Evolutionary conservation across 2,797 vertebrate genomes (phyloP).

Genomic region (Enteromius fasciolatus): DNA sequence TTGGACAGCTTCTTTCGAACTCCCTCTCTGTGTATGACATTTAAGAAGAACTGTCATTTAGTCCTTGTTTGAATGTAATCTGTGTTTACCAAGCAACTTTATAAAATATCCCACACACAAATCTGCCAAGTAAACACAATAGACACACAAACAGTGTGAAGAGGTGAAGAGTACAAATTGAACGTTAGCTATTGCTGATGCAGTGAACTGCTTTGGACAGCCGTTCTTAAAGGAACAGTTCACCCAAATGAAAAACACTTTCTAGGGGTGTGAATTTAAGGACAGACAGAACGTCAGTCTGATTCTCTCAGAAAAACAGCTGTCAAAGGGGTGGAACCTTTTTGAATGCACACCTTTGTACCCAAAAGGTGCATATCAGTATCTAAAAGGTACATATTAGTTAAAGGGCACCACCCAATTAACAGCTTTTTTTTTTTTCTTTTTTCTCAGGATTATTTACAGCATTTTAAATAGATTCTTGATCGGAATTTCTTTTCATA

Average conservation of each 20-base stretch:
- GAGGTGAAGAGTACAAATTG: background rate
- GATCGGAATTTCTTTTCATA: background rate
- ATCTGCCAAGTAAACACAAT: background rate
- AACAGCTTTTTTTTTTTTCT: background rate
- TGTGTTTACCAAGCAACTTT: constrained; percentile 2
- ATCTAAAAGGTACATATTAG: background rate
- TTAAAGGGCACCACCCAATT: background rate
- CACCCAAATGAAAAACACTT: background rate
- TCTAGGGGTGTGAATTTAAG: background rate
- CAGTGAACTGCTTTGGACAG: background rate
- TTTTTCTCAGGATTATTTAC: background rate
- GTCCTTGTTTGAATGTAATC: constrained; percentile 8
- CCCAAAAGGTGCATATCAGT: background rate
- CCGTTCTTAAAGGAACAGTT: background rate
- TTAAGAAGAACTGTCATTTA: constrained; percentile 4
- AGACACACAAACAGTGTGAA: background rate
- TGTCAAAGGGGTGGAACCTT: background rate
- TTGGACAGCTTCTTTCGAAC: background rate
- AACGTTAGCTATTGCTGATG: background rate
- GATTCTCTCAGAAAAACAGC: background rate
- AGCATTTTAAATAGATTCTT: background rate
- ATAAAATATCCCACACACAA: background rate
- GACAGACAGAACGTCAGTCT: background rate
- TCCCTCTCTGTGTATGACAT: background rate
- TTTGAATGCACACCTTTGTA: background rate